These are phyloP conservation scores for Caenorhabditis auriculariae DNA, from an alignment of 2,888 invertebrate genomes.

Conservation along the genomic window DNA sequence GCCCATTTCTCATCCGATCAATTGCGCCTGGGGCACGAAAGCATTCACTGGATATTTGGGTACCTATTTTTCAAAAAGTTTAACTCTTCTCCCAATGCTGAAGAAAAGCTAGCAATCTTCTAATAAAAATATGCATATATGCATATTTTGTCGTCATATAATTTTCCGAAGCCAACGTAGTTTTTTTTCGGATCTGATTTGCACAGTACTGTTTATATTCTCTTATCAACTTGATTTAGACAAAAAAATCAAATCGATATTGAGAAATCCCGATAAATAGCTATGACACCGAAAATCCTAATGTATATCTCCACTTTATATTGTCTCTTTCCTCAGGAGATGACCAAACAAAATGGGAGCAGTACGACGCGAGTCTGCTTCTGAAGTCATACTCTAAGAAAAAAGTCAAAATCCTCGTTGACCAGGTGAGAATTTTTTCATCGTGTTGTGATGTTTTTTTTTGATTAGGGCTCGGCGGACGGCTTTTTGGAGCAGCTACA, in stretches of 20 bases:
- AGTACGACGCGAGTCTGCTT: slow-evolving; percentile 86
- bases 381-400: slow-evolving; percentile 81
- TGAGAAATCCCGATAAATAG: too few species aligned
- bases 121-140: too few species aligned
- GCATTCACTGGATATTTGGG: slow-evolving; percentile 66
- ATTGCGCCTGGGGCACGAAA: slow-evolving; percentile 79
- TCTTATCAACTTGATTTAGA: too few species aligned
- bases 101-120: not conserved
- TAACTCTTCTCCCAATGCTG: not conserved
- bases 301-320: not conserved
- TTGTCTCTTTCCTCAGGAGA: slow-evolving; percentile 62
- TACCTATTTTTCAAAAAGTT: slow-evolving; percentile 5
- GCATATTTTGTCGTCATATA: too few species aligned
- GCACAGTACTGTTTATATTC: too few species aligned
- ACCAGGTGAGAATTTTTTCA: slow-evolving; percentile 65
- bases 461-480: slow-evolving; percentile 45
- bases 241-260: too few species aligned
- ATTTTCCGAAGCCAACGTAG: too few species aligned
- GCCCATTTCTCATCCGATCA: slow-evolving; percentile 85
- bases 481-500: slow-evolving; percentile 39
- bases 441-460: not conserved
- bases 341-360: slow-evolving; percentile 67
- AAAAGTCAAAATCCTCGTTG: slow-evolving; percentile 80
- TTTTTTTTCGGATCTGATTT: not conserved
- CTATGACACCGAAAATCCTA: too few species aligned